Conservation (phyloP, 30 jellyfish, hydroid and myxozoan genomes). For the Cassiopea xamachana region DNA sequence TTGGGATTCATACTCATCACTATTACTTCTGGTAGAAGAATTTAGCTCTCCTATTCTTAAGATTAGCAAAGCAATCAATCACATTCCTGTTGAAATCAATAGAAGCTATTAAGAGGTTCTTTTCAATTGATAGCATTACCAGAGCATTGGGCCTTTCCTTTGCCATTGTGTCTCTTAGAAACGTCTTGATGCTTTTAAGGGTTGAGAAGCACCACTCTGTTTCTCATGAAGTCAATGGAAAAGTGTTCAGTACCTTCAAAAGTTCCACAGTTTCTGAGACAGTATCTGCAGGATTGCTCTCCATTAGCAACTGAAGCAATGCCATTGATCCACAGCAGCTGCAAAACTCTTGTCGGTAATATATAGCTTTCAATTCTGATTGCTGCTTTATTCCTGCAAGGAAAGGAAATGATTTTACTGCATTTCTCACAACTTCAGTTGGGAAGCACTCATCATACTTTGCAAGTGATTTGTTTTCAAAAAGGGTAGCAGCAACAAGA, state of each 20-base stretch:
- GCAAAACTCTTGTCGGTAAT: slow-evolving; percentile 28
- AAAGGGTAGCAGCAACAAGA: slow-evolving; percentile 36
- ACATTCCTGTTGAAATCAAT: slow-evolving; percentile 28
- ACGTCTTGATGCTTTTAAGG: slow-evolving; percentile 25
- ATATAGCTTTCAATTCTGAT: slow-evolving; percentile 9
- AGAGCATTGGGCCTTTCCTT: slow-evolving; percentile 57
- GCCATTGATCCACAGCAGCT: slow-evolving; percentile 37
- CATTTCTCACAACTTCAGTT: slow-evolving; percentile 23
- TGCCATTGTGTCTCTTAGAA: slow-evolving; percentile 39
- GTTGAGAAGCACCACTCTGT: slow-evolving; percentile 40
- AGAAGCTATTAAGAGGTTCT: slow-evolving; percentile 27
- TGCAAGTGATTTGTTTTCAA: background rate
- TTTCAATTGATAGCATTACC: slow-evolving; percentile 50
- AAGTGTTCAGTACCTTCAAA: slow-evolving; percentile 12
- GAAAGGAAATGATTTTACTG: slow-evolving; percentile 21
- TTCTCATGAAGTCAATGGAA: slow-evolving; percentile 44
- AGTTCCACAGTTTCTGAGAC: slow-evolving; percentile 20
- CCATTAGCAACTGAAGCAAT: slow-evolving; percentile 32
- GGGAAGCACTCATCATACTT: slow-evolving; percentile 4
- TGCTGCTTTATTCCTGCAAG: slow-evolving; percentile 16
- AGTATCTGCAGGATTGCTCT: slow-evolving; percentile 25
- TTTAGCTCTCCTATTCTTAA: slow-evolving; percentile 53
- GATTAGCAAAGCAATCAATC: slow-evolving; percentile 25
- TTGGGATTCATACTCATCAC: background rate
- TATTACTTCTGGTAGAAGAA: background rate